Evolutionary conservation across 2,797 vertebrate genomes (phyloP).

Genomic region (Poeciliopsis gracilis): DNA sequence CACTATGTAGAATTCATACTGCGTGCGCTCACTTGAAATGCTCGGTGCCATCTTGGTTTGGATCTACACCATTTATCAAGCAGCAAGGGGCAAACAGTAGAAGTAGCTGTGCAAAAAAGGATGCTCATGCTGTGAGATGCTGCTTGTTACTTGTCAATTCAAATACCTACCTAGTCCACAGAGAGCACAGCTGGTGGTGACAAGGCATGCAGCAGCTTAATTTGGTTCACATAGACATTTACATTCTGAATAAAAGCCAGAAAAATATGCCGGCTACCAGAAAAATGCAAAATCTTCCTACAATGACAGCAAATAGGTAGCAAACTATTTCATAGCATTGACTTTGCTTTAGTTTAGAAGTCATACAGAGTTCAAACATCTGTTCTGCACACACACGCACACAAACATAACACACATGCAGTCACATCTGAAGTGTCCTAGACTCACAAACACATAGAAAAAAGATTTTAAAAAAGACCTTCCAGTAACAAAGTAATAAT

Average conservation of each 20-base stretch:
- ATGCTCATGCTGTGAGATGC: slow-evolving; percentile 39
- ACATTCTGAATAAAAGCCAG: slow-evolving; percentile 9
- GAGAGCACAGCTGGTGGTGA: slow-evolving; percentile 44
- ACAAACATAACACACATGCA: background rate
- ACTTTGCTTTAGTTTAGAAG: slow-evolving; percentile 28
- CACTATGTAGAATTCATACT: slow-evolving; percentile 46
- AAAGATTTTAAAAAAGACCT: slow-evolving; percentile 27
- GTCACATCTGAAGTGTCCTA: slow-evolving; percentile 3
- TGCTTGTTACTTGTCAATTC: slow-evolving; percentile 58
- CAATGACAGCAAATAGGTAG: slow-evolving; percentile 37
- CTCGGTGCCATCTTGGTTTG: slow-evolving; percentile 51
- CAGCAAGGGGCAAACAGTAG: slow-evolving; percentile 33
- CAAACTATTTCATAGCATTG: slow-evolving; percentile 33
- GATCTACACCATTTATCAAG: slow-evolving; percentile 56
- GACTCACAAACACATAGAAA: slow-evolving; percentile 8
- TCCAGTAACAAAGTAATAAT: slow-evolving; percentile 51
- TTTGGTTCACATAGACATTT: slow-evolving; percentile 27
- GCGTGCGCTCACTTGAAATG: slow-evolving; percentile 48
- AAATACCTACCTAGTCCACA: slow-evolving; percentile 52
- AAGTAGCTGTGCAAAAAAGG: slow-evolving; percentile 29
- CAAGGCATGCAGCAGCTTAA: slow-evolving; percentile 22
- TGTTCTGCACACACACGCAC: slow-evolving; percentile 29
- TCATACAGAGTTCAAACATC: slow-evolving; percentile 40
- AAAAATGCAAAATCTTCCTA: slow-evolving; percentile 9
- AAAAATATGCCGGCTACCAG: slow-evolving; percentile 17